Percentiles rank a stretch among this genome's conserved stretches.
These are phyloP conservation scores for Rhodinocichla rosea DNA, from an alignment of 2,113 vertebrate genomes.

Conservation along the genomic window DNA sequence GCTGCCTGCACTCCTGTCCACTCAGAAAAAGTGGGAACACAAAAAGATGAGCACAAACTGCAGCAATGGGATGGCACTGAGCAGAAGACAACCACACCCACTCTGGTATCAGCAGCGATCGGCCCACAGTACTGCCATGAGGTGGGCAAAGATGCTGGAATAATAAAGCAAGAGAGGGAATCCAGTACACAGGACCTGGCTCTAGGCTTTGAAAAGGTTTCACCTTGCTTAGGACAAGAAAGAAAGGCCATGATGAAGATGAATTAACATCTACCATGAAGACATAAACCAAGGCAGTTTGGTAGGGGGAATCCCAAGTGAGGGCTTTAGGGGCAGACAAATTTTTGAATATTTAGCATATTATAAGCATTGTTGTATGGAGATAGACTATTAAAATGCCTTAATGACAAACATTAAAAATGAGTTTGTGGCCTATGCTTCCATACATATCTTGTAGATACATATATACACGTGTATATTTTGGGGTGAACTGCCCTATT, in stretches of 20 bases:
- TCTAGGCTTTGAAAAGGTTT: neutral
- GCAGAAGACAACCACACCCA: accelerated
- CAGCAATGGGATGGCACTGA: neutral
- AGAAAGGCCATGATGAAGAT: neutral
- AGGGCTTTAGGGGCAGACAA: neutral
- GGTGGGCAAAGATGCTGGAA: neutral
- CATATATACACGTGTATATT: accelerated
- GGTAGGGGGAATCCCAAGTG: neutral
- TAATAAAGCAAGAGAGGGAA: neutral
- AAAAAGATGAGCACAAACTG: neutral
- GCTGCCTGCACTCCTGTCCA: too few relatives aligned
- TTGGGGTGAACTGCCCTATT: neutral
- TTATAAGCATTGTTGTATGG: neutral
- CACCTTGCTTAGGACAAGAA: neutral
- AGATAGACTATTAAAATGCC: neutral
- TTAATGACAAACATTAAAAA: neutral
- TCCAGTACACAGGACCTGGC: neutral
- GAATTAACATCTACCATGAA: neutral
- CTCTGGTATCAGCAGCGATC: neutral
- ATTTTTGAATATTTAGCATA: neutral
- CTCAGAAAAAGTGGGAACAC: neutral
- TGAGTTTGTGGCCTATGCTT: neutral
- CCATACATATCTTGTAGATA: neutral
- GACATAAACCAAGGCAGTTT: neutral
- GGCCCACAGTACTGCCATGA: neutral